Conservation (phyloP, 2,797 vertebrate genomes). For the Crossoptilon crossoptilon region DNA sequence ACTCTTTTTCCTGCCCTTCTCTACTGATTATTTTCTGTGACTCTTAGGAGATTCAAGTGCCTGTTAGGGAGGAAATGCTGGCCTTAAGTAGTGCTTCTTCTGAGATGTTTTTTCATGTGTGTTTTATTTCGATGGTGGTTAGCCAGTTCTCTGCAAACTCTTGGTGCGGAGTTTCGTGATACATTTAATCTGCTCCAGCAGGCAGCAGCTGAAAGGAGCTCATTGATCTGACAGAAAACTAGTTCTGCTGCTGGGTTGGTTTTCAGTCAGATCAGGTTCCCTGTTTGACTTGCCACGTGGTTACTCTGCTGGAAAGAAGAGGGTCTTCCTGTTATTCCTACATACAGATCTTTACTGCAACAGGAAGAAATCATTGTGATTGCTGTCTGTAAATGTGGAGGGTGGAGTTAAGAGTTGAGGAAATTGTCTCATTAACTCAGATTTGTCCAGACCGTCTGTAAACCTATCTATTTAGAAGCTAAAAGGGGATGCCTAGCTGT, state of each 20-base stretch:
- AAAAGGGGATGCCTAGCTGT: background rate
- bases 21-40: background rate
- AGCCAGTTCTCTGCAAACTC: background rate
- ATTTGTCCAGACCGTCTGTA: background rate
- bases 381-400: background rate
- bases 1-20: background rate
- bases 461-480: background rate
- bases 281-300: conserved; percentile 23
- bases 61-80: background rate
- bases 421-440: background rate
- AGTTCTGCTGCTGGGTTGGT: conserved; percentile 47
- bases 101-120: background rate
- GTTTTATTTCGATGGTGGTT: background rate
- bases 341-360: background rate
- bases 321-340: background rate
- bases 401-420: background rate
- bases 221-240: conserved; percentile 47
- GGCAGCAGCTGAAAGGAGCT: conserved; percentile 54
- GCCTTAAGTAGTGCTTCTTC: background rate
- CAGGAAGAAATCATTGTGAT: background rate
- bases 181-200: conserved; percentile 54
- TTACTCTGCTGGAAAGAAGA: background rate
- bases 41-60: conserved; percentile 34
- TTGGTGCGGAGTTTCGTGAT: conserved; percentile 16
- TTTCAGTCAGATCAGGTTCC: conserved; percentile 50